Evolutionary conservation across 1,140 invertebrate genomes (phyloP), one percentile per base, ranked within the genome.

Genomic region (Neodiprion pinetum): DNA sequence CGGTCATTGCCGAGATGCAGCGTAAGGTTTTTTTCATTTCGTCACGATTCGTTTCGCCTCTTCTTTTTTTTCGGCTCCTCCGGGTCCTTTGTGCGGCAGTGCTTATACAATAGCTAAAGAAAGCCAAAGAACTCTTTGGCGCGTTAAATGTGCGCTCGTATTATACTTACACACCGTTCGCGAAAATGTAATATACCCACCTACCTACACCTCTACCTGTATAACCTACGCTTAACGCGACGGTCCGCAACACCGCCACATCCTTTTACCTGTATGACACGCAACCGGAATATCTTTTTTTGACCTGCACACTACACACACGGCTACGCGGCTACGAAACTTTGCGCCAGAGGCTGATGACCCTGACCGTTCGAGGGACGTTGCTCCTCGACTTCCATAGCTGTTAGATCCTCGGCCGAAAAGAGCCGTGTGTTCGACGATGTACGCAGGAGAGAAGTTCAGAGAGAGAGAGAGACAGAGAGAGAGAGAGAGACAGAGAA

Each of bases 271-370:
- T 61, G 53, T 61, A 61, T 61, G 53, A 61, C 53, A 61, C 53
- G 53, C 53, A 61, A 61, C 53, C 53, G 53, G 53, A 61, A 61
- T 61, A 61, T 61, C 53, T 61, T 61, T 14, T 61, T 61, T 61
- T 61, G 53, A 61, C 53, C 53, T 17, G 28, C 28, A 40, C 28
- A 40, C 50, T 76, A 72, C 76, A 67, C 69, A 67, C 67, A 72
- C 73, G 74, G 71, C 66, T 74, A 76, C 73, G 69, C 70, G 74
- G 76, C 78, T 73, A 76, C 73, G 74, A 76, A 75, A 76, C 77
- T 76, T 28, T 47, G 80, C 79, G 79, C 76, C 82, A 88, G 88
- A 87, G 86, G 87, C 86, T 86, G 86, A 80, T 88, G 86, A 88
- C 86, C 87, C 86, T 83, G 83, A 86, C 82, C 85, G 53, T 61